Base-by-base conservation (phyloP, 2,888 invertebrate genomes). In the Protophormia terraenovae region DNA sequence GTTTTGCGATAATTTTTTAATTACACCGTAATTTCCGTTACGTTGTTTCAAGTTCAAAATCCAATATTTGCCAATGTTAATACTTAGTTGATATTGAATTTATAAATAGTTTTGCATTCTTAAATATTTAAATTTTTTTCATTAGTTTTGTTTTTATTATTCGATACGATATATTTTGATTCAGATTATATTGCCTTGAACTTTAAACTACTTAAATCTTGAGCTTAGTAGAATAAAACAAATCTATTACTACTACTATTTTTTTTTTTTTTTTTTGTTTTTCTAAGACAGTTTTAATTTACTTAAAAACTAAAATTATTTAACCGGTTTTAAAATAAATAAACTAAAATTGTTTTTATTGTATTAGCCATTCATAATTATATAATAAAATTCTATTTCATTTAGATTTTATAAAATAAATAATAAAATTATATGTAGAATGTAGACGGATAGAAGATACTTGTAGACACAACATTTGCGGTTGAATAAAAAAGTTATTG, bases 161-260 rank as follows among this genome's bases (percentile, higher is more conserved):
- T 27, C 24, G 14, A 53, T n/a, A 47, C 19, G 19, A 24, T 12
- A 14, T 10, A 22, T 22, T 8, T 14, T 27, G 29, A 29, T 55
- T 55, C 24, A 55, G 29, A 7, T 24, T 53, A n/a, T 58, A 29
- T 7, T n/a, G 50, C 67, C 67, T 67, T 67, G 67, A 67, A 67
- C 67, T 67, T 67, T 67, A 32, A 29, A 47, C 29, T 16, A n/a
- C n/a, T n/a, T n/a, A 3, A 27, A 66, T 24, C 27, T 32, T 50
- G 67, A 67, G 16, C 8, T 47, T 47, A 24, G 5, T 35, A 19
- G 29, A n/a, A 29, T 6, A 3, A 67, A 47, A 12, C 4, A 47
- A 19, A 16, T 7, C 19, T 19, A 16, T 8, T 27, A 27, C 2
- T n/a, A n/a, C n/a, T n/a, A n/a, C n/a, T n/a, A n/a, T n/a, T n/a